These are phyloP conservation scores for Chloroclysta siterata DNA, from an alignment of 2,888 invertebrate genomes.

Conservation along the genomic window DNA sequence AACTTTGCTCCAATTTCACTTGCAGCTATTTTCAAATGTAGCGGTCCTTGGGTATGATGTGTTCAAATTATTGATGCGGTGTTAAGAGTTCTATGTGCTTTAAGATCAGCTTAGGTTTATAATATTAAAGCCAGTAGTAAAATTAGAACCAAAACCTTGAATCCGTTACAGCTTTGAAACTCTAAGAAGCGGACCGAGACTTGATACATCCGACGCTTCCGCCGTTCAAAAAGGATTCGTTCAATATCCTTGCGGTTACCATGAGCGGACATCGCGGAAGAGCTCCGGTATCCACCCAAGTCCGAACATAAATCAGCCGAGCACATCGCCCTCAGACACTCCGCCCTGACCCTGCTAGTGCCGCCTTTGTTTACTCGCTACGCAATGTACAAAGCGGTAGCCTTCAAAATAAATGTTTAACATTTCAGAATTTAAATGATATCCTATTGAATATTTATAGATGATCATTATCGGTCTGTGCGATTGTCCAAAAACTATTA, in stretches of 20 bases:
- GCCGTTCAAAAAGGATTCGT: slow-evolving; percentile 37
- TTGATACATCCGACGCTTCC: slow-evolving; percentile 18
- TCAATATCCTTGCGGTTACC: slow-evolving; percentile 62
- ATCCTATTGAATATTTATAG: slow-evolving; percentile 58
- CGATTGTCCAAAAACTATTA: slow-evolving; percentile 55
- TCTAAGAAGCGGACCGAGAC: background rate
- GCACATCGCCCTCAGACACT: slow-evolving; percentile 68
- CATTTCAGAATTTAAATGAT: slow-evolving; percentile 54
- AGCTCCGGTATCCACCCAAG: slow-evolving; percentile 68
- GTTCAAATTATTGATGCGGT: slow-evolving; percentile 56
- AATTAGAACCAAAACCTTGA: background rate
- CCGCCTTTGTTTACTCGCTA: slow-evolving; percentile 67
- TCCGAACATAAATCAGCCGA: slow-evolving; percentile 73
- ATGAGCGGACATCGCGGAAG: slow-evolving; percentile 79
- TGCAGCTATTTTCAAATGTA: slow-evolving; percentile 51
- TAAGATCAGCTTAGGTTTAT: background rate
- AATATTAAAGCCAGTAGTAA: background rate
- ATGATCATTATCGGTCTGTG: slow-evolving; percentile 47
- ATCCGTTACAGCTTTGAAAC: background rate
- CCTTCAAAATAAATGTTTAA: slow-evolving; percentile 62
- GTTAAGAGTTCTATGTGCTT: slow-evolving; percentile 15
- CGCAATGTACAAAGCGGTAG: slow-evolving; percentile 60
- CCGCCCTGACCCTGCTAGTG: slow-evolving; percentile 65
- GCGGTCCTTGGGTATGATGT: slow-evolving; percentile 47
- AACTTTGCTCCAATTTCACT: slow-evolving; percentile 69